Conservation (phyloP, 2,113 vertebrate genomes). For the Marcusenius ussheri region DNA sequence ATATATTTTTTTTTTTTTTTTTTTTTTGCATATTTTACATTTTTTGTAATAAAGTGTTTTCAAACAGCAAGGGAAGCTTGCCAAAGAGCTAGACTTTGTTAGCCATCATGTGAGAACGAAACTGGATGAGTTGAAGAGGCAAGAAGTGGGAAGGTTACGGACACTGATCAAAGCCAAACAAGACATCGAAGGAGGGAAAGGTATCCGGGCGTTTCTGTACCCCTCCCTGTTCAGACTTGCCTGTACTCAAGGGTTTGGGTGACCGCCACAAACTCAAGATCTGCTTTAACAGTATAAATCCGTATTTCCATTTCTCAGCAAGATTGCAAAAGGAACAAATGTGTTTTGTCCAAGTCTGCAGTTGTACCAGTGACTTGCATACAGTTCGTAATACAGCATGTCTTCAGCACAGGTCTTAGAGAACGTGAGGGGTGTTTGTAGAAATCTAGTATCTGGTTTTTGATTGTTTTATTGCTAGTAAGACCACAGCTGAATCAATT, state of each 20-base stretch:
- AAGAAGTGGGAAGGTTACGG: constrained; percentile 83
- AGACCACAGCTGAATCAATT: not conserved
- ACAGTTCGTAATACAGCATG: not conserved
- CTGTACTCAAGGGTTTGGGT: not conserved
- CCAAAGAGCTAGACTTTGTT: constrained; percentile 90
- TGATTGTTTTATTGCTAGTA: not conserved
- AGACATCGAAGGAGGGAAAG: constrained; percentile 70
- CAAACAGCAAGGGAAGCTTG: constrained; percentile 78
- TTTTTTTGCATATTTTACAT: not conserved
- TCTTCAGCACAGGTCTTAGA: not conserved
- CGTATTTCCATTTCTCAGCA: not conserved
- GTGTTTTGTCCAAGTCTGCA: not conserved
- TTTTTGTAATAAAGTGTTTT: not conserved
- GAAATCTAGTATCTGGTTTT: not conserved
- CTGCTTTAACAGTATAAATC: not conserved
- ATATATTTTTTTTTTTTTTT: not conserved
- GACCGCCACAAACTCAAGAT: not conserved
- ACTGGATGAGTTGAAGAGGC: constrained; percentile 87
- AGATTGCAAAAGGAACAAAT: not conserved
- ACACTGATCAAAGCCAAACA: constrained; percentile 88
- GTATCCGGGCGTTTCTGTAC: constrained; percentile 16
- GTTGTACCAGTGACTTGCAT: not conserved
- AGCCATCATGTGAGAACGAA: constrained; percentile 83
- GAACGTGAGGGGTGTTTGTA: not conserved
- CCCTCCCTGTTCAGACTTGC: not conserved